Conservation (phyloP, 1,140 invertebrate species). For the Habropoda laboriosa region DNA sequence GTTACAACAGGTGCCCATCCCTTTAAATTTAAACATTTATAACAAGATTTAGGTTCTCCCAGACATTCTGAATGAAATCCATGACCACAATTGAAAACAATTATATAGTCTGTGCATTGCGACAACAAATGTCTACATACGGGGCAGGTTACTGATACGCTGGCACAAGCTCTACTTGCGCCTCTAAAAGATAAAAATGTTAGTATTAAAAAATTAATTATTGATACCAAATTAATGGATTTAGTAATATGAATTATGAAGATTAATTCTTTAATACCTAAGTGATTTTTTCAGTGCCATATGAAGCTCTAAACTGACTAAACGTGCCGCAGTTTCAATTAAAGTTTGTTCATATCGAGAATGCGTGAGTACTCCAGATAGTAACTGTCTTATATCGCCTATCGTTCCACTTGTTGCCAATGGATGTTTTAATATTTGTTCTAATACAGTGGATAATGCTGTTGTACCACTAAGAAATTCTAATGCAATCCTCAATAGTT, state of each 20-base stretch:
- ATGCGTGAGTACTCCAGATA: slow-evolving; percentile 78
- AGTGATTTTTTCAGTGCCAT: slow-evolving; percentile 75
- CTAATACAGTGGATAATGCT: slow-evolving; percentile 76
- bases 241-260: background rate
- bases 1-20: slow-evolving; percentile 75
- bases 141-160: slow-evolving; percentile 73
- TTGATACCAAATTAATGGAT: too few species aligned
- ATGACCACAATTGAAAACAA: slow-evolving; percentile 79
- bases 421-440: slow-evolving; percentile 80
- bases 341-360: slow-evolving; percentile 79
- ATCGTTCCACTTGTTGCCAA: slow-evolving; percentile 79
- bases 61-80: slow-evolving; percentile 77
- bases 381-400: slow-evolving; percentile 77
- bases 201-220: slow-evolving; percentile 21
- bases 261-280: slow-evolving; percentile 62
- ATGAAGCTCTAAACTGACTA: slow-evolving; percentile 79
- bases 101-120: slow-evolving; percentile 72
- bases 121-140: slow-evolving; percentile 76
- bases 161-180: slow-evolving; percentile 74
- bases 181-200: slow-evolving; percentile 66
- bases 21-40: slow-evolving; percentile 78
- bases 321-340: slow-evolving; percentile 78
- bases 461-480: slow-evolving; percentile 79
- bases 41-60: slow-evolving; percentile 77
- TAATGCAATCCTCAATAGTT: slow-evolving; percentile 76